Evolutionary conservation across 2,797 vertebrate species (phyloP), one percentile per base, ranked within the genome.

Genomic region (Cynodonichthys magdalenae): DNA sequence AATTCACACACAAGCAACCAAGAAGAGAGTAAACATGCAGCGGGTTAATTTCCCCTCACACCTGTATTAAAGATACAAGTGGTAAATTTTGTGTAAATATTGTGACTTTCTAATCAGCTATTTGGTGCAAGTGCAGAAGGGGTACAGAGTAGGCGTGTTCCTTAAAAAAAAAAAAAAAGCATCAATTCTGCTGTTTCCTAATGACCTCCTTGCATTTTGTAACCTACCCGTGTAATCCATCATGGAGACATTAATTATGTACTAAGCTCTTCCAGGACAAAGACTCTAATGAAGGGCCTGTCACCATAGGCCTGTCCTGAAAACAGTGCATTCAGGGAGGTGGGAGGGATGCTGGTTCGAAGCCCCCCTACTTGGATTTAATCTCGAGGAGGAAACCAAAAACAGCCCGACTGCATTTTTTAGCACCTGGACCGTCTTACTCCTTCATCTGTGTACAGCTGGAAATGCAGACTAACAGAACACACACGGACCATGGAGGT

Each of bases 231-330:
- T 88, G 88, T 89, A 91, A 93, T 94, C 90, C 88, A 93, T 93
- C 91, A 92, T 67, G 66, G 71, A 89, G 91, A 90, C 91, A 90
- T 92, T 93, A 90, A 92, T 94, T 93, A 93, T 86, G 88, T 87
- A 80, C 79, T 64, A 74, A 74, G 79, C 87, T 90, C 87, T 91
- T 89, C 74, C 82, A 88, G 83, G 89, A 93, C 87, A 90, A 89
- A 92, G 90, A 84, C 77, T 86, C 86, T 91, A 92, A 93, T 91
- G 85, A 92, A 93, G 84, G 85, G 82, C 75, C 81, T 91, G 90
- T 89, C 90, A 89, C 84, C 85, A 70, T 65, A 75, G 77, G 70
- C 75, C 79, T 69, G 60, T 77, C 54, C 63, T 62, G 50, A 81
- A 88, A 84, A 85, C 81, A 46, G 80, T 81, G 66, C 46, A 80